Percentiles rank a stretch among this genome's conserved stretches.
phyloP scores from a whole-genome alignment of 1,140 invertebrate species.

The Trachymyrmex cornetzi region DNA sequence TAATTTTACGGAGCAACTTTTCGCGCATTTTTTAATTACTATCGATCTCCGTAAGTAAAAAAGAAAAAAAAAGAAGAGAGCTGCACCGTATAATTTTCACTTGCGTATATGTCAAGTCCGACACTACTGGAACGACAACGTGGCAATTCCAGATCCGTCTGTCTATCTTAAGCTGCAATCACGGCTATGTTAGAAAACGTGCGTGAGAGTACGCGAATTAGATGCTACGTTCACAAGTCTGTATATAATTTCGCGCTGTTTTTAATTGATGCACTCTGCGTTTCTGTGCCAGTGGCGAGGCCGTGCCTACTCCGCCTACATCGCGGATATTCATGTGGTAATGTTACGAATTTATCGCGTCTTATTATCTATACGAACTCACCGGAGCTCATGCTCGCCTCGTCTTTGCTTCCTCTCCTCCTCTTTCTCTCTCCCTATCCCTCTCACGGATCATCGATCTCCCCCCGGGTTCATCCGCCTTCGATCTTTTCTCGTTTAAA shows the following conservation, averaged over 20 bases:
- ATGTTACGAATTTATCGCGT: conserved; percentile 76
- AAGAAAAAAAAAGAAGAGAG: not conserved
- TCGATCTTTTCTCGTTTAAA: conserved; percentile 24
- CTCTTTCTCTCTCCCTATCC: conserved; percentile 16
- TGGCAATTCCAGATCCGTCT: not conserved
- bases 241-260: conserved; percentile 53
- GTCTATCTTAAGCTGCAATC: conserved; percentile 5
- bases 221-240: conserved; percentile 40
- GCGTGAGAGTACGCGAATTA: conserved; percentile 68
- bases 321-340: conserved; percentile 70
- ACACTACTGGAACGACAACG: not conserved
- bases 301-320: conserved; percentile 69
- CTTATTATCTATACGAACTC: conserved; percentile 73
- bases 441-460: conserved; percentile 50
- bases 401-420: not conserved
- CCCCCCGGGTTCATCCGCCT: conserved; percentile 9
- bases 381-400: conserved; percentile 55
- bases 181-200: conserved; percentile 6
- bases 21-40: conserved; percentile 23
- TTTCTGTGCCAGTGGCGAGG: conserved; percentile 59
- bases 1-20: conserved; percentile 4
- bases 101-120: not conserved
- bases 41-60: not conserved
- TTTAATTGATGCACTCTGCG: conserved; percentile 52
- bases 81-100: not conserved